phyloP scores from a whole-genome alignment of 1,140 invertebrate species.

The Leptinotarsa defecta region DNA sequence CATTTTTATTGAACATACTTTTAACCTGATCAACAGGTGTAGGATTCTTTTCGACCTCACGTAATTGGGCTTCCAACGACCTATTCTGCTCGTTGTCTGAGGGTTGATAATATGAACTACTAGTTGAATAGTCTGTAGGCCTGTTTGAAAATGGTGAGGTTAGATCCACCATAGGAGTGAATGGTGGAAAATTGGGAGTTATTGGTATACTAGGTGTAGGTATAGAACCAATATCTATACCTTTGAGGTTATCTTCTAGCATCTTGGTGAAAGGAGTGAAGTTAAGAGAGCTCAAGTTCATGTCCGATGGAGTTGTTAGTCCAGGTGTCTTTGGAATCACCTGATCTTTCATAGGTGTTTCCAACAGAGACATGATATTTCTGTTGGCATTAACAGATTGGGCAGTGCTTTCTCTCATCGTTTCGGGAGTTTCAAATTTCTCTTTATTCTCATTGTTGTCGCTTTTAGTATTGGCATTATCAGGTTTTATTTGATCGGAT shows the following conservation, averaged over 20 bases:
- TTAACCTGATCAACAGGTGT: conserved; percentile 26
- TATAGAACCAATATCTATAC: conserved; percentile 39
- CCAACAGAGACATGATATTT: conserved; percentile 38
- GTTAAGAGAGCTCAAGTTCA: conserved; percentile 11
- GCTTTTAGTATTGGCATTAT: conserved; percentile 33
- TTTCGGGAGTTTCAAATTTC: conserved; percentile 28
- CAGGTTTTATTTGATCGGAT: conserved; percentile 43
- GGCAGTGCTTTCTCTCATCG: conserved; percentile 7
- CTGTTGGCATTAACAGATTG: conserved; percentile 25
- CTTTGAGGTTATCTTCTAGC: conserved; percentile 47
- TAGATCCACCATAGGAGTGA: conserved; percentile 31
- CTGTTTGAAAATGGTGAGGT: conserved; percentile 31
- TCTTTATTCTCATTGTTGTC: conserved; percentile 15
- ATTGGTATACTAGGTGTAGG: conserved; percentile 51
- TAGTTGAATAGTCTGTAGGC: conserved; percentile 50
- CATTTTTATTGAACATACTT: conserved; percentile 40
- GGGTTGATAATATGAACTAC: conserved; percentile 51
- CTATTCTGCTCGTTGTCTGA: conserved; percentile 52
- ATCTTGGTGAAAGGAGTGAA: conserved; percentile 51
- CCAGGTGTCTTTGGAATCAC: conserved; percentile 43
- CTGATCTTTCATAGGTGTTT: conserved; percentile 47
- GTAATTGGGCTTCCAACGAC: conserved; percentile 42
- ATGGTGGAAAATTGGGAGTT: conserved; percentile 47
- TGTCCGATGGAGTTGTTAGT: conserved; percentile 19
- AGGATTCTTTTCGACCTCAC: conserved; percentile 41